These are phyloP conservation scores for Trochalopteron elliotii DNA, from an alignment of 2,113 vertebrate genomes.

Conservation along the genomic window DNA sequence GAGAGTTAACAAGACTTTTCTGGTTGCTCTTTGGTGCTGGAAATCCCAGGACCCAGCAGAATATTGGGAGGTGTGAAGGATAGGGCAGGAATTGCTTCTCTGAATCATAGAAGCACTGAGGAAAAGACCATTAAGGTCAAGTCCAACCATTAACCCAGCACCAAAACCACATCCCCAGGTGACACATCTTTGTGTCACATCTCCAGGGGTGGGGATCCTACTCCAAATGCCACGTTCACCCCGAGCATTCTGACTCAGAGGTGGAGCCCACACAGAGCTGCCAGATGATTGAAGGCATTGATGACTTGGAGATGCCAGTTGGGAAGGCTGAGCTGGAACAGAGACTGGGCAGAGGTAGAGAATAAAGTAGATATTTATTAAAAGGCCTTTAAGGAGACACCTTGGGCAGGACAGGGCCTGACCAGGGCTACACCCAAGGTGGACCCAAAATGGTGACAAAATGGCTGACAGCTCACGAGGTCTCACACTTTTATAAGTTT, in stretches of 20 bases:
- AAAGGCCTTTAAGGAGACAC: too few species aligned
- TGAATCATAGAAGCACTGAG: rapidly evolving
- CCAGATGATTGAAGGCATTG: not conserved
- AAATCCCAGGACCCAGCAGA: not conserved
- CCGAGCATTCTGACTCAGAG: not conserved
- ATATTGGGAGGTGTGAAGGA: not conserved
- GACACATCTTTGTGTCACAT: not conserved
- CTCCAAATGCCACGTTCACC: not conserved
- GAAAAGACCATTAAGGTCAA: not conserved
- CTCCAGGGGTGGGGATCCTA: not conserved
- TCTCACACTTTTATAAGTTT: too few species aligned
- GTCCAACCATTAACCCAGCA: not conserved
- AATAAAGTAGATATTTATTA: too few species aligned
- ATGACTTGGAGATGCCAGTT: not conserved
- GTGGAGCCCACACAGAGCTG: not conserved
- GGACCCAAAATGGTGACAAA: too few species aligned
- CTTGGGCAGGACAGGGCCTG: too few species aligned
- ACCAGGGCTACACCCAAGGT: too few species aligned
- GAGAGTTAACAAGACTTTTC: not conserved
- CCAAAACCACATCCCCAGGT: not conserved
- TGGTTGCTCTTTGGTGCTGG: not conserved
- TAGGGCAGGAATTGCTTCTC: not conserved
- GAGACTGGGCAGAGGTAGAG: too few species aligned
- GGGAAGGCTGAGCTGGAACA: too few species aligned
- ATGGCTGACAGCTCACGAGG: too few species aligned